phyloP scores from a whole-genome alignment of 2,797 vertebrate species.

The Epinephelus awoara region DNA sequence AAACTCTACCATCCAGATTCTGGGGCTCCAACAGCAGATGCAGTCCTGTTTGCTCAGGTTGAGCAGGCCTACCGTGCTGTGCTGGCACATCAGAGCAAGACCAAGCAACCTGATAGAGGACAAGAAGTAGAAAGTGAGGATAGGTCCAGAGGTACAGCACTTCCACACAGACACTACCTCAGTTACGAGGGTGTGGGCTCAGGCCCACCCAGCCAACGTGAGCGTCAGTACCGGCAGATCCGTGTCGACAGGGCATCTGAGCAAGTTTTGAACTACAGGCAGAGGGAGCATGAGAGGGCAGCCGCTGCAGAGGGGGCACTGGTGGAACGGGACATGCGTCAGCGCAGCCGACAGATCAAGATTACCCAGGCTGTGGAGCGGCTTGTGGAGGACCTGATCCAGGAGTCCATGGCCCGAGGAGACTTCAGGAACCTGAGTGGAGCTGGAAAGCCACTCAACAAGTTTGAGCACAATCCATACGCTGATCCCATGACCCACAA shows the following conservation, averaged over 20 bases:
- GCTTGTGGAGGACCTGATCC: conserved; percentile 97
- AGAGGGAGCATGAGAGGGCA: conserved; percentile 86
- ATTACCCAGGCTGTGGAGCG: conserved; percentile 96
- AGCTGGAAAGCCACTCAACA: conserved; percentile 92
- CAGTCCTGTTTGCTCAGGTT: conserved; percentile 87
- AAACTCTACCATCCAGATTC: conserved; percentile 95
- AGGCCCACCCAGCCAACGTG: conserved; percentile 94
- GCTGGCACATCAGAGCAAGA: conserved; percentile 82
- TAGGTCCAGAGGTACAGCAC: conserved; percentile 77
- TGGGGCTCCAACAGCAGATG: conserved; percentile 85
- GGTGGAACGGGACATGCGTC: conserved; percentile 86
- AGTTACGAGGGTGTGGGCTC: conserved; percentile 93
- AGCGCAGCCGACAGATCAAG: conserved; percentile 90
- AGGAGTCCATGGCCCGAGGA: conserved; percentile 96
- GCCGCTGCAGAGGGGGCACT: conserved; percentile 82
- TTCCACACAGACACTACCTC: conserved; percentile 95
- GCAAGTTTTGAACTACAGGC: conserved; percentile 91
- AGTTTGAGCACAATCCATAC: conserved; percentile 92
- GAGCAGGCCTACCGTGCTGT: conserved; percentile 92
- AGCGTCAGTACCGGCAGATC: conserved; percentile 92
- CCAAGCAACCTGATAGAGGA: conserved; percentile 26
- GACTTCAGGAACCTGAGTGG: conserved; percentile 95
- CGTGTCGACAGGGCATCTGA: conserved; percentile 91
- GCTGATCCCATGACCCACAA: conserved; percentile 98
- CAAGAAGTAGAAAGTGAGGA: conserved; percentile 85